Conservation (phyloP, 2,113 vertebrate species). For the Engystomops pustulosus region DNA sequence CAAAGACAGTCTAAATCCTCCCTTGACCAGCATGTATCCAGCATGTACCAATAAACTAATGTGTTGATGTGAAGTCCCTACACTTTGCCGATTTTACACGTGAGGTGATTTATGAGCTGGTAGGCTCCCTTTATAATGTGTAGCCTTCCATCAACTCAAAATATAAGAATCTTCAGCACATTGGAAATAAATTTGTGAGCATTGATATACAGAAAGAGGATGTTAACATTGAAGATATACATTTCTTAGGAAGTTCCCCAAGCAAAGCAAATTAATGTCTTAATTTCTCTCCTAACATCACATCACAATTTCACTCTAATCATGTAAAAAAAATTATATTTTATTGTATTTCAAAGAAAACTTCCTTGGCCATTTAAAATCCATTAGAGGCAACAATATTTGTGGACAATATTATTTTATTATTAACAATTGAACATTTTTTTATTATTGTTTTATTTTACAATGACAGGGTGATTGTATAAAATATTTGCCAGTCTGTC, state of each 20-base stretch:
- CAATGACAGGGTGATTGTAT: too few species aligned
- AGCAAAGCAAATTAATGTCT: background rate
- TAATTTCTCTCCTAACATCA: background rate
- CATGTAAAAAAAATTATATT: too few species aligned
- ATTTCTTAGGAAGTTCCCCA: background rate
- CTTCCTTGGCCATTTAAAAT: background rate
- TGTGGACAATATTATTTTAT: background rate
- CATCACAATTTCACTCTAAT: background rate
- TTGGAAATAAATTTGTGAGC: background rate
- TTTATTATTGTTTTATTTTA: background rate
- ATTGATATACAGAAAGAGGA: conserved; percentile 26
- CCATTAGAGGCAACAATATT: background rate
- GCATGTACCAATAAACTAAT: too few species aligned
- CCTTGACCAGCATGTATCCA: too few species aligned
- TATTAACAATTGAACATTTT: background rate
- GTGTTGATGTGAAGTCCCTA: too few species aligned
- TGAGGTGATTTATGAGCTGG: too few species aligned
- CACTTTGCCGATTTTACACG: too few species aligned
- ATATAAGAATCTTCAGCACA: background rate
- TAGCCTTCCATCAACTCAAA: background rate
- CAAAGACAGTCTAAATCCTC: too few species aligned
- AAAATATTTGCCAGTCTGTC: too few species aligned
- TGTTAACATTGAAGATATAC: conserved; percentile 38
- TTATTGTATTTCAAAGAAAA: background rate
- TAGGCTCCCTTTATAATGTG: too few species aligned